Evolutionary conservation across 2,797 vertebrate species (phyloP), one percentile per base, ranked within the genome.

Genomic region (Bothrops alternatus): DNA sequence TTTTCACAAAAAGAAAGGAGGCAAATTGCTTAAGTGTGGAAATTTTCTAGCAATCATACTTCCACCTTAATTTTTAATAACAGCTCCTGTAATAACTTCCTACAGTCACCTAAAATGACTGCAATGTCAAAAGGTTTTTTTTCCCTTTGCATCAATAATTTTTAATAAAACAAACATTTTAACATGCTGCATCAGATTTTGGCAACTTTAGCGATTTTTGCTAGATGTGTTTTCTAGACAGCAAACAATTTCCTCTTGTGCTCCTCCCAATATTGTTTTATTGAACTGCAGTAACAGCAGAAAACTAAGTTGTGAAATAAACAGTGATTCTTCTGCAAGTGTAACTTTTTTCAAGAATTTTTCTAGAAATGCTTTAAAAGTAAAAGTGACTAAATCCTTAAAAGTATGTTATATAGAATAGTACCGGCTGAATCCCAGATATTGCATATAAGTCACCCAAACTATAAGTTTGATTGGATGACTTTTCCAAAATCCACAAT

Each of bases 131-230:
- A 95, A 95, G 96, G 96, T 97, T 97, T 97, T 37, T 50, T 98
- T 93, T 97, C 96, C 94, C 96, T 97, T 97, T 96, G 96, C 96
- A 97, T 97, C 97, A 97, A 98, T 98, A 98, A 82, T 96, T 98
- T 98, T 97, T 94, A 97, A 97, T 97, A 97, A 98, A 97, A 98
- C 97, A 98, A 97, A 97, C 95, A 97, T 96, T 96, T 97, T 96
- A 95, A 95, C 95, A 96, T 95, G 95, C 97, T 98, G 98, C 98
- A 96, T 98, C 97, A 97, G 97, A 95, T 96, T 97, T 97, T 97
- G 97, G 97, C 97, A 97, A 94, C 94, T 93, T 96, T 95, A 96
- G 95, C 93, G 94, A 97, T 96, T 97, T 96, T 93, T 96, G 92
- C 95, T 97, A 97, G 96, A 97, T 97, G 82, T 96, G 95, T 97